Conservation (phyloP, 1,140 invertebrate species). For the Drosophila bocqueti region DNA sequence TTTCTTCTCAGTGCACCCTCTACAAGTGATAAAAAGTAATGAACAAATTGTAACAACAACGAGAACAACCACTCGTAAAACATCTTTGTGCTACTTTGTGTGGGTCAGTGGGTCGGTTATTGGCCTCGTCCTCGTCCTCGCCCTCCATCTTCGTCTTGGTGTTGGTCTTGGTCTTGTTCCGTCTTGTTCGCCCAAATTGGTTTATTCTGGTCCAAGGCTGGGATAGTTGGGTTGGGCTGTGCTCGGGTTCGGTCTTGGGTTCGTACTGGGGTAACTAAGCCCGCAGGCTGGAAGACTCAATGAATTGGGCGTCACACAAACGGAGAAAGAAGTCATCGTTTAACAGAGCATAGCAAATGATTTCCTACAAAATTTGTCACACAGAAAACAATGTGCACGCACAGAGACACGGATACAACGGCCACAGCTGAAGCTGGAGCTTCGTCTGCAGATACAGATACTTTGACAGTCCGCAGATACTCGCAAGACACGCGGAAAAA, state of each 20-base stretch:
- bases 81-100: slow-evolving; percentile 81
- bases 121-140: slow-evolving; percentile 19
- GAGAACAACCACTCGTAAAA: slow-evolving; percentile 59
- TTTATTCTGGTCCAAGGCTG: slow-evolving; percentile 39
- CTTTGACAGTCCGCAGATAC: slow-evolving; percentile 44
- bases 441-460: slow-evolving; percentile 28
- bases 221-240: background rate
- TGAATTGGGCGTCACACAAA: slow-evolving; percentile 75
- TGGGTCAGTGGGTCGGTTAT: slow-evolving; percentile 76
- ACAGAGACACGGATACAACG: slow-evolving; percentile 23
- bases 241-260: slow-evolving; percentile 7
- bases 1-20: slow-evolving; percentile 9
- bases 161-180: slow-evolving; percentile 1
- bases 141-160: slow-evolving; percentile 11
- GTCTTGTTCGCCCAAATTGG: slow-evolving; percentile 41
- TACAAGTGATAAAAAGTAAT: slow-evolving; percentile 81
- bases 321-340: slow-evolving; percentile 62
- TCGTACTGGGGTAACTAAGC: slow-evolving; percentile 36
- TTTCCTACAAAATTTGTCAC: slow-evolving; percentile 73
- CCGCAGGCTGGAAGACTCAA: slow-evolving; percentile 49
- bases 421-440: slow-evolving; percentile 10
- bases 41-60: slow-evolving; percentile 78
- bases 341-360: slow-evolving; percentile 73
- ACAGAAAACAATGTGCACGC: slow-evolving; percentile 46
- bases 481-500: background rate